Percentiles rank a stretch among this genome's conserved stretches.
Conservation (phyloP, 1,140 invertebrate species). For the Zaprionus inermis region DNA sequence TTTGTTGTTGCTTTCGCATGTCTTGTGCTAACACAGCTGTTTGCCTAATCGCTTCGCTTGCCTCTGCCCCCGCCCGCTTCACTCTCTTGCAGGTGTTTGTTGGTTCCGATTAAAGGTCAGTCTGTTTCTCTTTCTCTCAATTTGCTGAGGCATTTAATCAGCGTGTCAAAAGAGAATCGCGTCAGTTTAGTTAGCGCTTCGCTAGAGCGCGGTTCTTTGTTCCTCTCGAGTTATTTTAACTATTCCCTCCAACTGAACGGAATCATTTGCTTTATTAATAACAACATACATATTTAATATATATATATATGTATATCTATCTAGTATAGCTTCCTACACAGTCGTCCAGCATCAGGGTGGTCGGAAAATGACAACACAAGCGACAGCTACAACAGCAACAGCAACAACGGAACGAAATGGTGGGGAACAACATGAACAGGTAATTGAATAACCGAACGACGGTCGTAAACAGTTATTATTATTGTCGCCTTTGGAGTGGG, state of each 20-base stretch:
- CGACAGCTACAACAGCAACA: conserved; percentile 4
- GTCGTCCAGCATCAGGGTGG: neutral
- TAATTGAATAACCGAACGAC: conserved; percentile 29
- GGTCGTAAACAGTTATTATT: conserved; percentile 50
- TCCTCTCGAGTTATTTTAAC: conserved; percentile 5
- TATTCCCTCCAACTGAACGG: conserved; percentile 18
- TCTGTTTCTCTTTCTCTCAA: conserved; percentile 1
- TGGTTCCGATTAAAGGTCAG: conserved; percentile 46
- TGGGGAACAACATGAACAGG: conserved; percentile 30
- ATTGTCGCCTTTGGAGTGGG: conserved; percentile 14
- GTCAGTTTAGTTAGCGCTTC: conserved; percentile 58
- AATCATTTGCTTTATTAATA: neutral
- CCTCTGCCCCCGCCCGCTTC: neutral
- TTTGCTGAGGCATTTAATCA: conserved; percentile 49
- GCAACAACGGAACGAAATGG: neutral
- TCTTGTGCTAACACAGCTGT: conserved; percentile 11
- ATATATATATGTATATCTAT: conserved; percentile 4
- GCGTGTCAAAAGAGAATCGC: conserved; percentile 15
- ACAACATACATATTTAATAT: conserved; percentile 12
- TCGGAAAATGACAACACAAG: conserved; percentile 21
- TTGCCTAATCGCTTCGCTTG: neutral
- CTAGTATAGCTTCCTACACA: conserved; percentile 2
- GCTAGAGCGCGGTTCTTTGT: conserved; percentile 16
- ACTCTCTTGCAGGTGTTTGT: conserved; percentile 3
- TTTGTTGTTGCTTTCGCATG: neutral